Evolutionary conservation across 2,113 vertebrate species (phyloP), one percentile per base, ranked within the genome.

Genomic region (Alexandromys fortis): DNA sequence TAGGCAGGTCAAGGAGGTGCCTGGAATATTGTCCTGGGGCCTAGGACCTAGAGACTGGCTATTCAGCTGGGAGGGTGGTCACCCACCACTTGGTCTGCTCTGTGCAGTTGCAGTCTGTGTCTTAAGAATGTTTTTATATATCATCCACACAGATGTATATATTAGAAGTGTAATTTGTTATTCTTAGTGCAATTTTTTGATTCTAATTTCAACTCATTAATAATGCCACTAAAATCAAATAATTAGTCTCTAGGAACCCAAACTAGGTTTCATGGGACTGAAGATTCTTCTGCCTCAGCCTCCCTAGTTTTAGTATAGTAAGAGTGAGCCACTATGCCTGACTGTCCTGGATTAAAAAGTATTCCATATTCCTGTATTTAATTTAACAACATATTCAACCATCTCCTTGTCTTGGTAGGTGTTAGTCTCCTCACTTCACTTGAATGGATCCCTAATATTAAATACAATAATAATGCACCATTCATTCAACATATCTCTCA

Each of bases 171-270:
- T 78, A 96, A 75, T 96, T 67, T 96, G 6, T 81, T 79, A 58
- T 78, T 92, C 10, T 35, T 89, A 70, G 6, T 68, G 72, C 17
- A 19, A 77, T 28, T n/a, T 49, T 49, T 94, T 78, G 58, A 55
- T 90, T 13, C 45, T 17, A 30, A 67, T 49, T 33, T 10, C 58
- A 65, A 28, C 13, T 89, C 72, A 14, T 75, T 95, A 8, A 91
- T 94, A 13, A 94, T 1, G 83, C 47, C 49, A 65, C 12, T 63
- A 95, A 77, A 79, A 95, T 86, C 65, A 73, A 94, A 94, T 75
- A 3, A 52, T 79, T 73, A 75, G 17, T 77, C 7, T 45, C n/a
- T 90, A 78, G 65, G 88, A 63, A 63, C 58, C n/a, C 13, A 42
- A 21, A 4, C 58, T 83, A 7, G 11, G 24, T 30, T 42, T 7